Conservation (phyloP, 1,140 invertebrate species). For the Marisa cornuarietis region DNA sequence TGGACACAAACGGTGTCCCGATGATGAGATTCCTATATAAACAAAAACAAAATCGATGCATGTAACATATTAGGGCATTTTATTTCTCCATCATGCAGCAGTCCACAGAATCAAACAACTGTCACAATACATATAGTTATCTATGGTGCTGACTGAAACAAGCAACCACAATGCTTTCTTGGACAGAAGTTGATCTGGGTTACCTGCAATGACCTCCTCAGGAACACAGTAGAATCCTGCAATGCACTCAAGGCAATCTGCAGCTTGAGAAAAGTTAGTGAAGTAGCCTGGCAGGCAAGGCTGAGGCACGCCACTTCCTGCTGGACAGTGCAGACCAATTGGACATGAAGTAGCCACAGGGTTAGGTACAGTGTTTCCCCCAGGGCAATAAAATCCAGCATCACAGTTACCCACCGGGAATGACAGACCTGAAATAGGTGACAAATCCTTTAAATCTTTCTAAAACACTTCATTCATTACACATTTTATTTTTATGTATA, state of each 20-base stretch:
- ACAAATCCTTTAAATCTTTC: background rate
- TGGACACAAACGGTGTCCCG: conserved; percentile 57
- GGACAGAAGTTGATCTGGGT: background rate
- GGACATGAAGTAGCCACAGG: conserved; percentile 54
- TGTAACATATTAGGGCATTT: too few relatives aligned
- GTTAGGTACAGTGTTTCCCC: conserved; percentile 49
- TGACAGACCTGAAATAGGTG: conserved; percentile 49
- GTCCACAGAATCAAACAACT: too few relatives aligned
- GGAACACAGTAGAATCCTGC: conserved; percentile 62
- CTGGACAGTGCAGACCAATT: conserved; percentile 59
- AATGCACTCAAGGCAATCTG: conserved; percentile 50
- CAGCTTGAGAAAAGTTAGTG: conserved; percentile 55
- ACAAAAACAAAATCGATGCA: background rate
- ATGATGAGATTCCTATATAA: conserved; percentile 52
- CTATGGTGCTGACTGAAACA: too few relatives aligned
- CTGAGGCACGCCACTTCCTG: conserved; percentile 46
- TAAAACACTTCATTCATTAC: background rate
- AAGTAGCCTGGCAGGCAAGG: conserved; percentile 56
- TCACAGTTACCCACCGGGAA: conserved; percentile 51
- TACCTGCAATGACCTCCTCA: conserved; percentile 58
- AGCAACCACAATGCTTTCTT: background rate
- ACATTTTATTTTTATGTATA: background rate
- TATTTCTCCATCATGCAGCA: background rate
- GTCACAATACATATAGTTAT: too few relatives aligned
- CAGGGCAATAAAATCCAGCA: conserved; percentile 60